These are phyloP conservation scores for Mesitornis unicolor DNA, from an alignment of 2,113 vertebrate genomes.

Conservation along the genomic window DNA sequence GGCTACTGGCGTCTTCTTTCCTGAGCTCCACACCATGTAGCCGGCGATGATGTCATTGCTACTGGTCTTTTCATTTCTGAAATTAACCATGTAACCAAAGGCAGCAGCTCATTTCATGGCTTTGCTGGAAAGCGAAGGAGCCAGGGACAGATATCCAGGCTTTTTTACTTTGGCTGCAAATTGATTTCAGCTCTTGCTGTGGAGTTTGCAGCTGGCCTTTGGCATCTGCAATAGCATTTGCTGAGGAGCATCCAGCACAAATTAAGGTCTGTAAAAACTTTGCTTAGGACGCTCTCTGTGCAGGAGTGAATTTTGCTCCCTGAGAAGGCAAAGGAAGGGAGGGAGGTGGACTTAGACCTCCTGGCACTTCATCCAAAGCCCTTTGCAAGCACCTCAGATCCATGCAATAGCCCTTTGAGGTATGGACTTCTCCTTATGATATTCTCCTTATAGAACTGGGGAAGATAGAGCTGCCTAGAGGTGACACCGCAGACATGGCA, in stretches of 20 bases:
- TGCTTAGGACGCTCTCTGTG: not conserved
- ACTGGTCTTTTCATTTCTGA: constrained; percentile 32
- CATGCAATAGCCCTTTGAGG: not conserved
- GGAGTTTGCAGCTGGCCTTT: constrained; percentile 26
- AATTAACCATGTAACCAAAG: constrained; percentile 48
- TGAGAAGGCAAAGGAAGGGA: not conserved
- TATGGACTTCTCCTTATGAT: too few species aligned
- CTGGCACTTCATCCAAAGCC: not conserved
- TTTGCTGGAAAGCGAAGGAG: not conserved
- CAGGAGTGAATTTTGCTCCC: not conserved
- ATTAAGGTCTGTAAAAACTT: not conserved
- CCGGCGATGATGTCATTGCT: not conserved
- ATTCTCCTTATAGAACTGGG: not conserved
- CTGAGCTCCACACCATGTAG: not conserved
- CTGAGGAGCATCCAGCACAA: not conserved
- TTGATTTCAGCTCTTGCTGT: constrained; percentile 38
- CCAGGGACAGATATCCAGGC: not conserved
- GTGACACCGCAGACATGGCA: not conserved
- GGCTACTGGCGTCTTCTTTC: not conserved
- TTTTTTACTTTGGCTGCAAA: constrained; percentile 36
- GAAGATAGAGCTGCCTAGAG: not conserved
- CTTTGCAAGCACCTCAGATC: not conserved
- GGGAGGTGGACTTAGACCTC: not conserved
- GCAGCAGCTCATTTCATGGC: constrained; percentile 41
- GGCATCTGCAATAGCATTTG: not conserved